Evolutionary conservation across 2,888 invertebrate genomes (phyloP).

Genomic region (Pachycephus smyrnensis): DNA sequence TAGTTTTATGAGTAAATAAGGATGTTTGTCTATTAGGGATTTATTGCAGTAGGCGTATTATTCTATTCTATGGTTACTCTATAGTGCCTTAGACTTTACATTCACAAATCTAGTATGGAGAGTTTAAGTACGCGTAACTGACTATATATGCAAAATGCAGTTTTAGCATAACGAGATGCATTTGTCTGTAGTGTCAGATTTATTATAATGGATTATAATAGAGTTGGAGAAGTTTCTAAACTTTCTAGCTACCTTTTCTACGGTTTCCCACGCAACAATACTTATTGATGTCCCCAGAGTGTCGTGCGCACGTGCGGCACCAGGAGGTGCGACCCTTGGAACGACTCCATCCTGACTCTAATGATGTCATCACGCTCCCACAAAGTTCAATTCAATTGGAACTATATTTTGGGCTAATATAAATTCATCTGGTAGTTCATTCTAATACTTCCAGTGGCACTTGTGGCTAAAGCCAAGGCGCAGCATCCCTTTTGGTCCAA

Average conservation of each 20-base stretch:
- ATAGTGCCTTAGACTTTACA: neutral
- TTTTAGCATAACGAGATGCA: too few relatives aligned
- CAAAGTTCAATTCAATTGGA: slow-evolving; percentile 11
- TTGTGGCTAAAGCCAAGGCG: neutral
- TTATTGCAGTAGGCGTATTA: neutral
- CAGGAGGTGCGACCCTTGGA: slow-evolving; percentile 27
- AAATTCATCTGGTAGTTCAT: neutral
- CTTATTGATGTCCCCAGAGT: slow-evolving; percentile 31
- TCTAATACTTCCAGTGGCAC: neutral
- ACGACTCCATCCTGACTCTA: slow-evolving; percentile 16
- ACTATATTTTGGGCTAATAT: neutral
- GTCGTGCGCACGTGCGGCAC: slow-evolving; percentile 27
- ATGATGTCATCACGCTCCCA: slow-evolving; percentile 35
- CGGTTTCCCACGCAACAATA: slow-evolving; percentile 33
- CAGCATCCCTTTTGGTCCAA: neutral
- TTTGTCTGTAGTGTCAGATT: too few relatives aligned
- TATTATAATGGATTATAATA: too few relatives aligned
- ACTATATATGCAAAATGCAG: too few relatives aligned
- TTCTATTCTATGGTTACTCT: neutral
- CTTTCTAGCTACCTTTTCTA: slow-evolving; percentile 19
- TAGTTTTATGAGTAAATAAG: neutral
- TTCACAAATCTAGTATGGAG: neutral
- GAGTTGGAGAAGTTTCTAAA: slow-evolving; percentile 3
- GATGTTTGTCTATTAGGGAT: neutral
- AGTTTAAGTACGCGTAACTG: too few relatives aligned